Evolutionary conservation across 2,113 vertebrate genomes (phyloP), one percentile per base, ranked within the genome.

Genomic region (Accipiter cooperii): DNA sequence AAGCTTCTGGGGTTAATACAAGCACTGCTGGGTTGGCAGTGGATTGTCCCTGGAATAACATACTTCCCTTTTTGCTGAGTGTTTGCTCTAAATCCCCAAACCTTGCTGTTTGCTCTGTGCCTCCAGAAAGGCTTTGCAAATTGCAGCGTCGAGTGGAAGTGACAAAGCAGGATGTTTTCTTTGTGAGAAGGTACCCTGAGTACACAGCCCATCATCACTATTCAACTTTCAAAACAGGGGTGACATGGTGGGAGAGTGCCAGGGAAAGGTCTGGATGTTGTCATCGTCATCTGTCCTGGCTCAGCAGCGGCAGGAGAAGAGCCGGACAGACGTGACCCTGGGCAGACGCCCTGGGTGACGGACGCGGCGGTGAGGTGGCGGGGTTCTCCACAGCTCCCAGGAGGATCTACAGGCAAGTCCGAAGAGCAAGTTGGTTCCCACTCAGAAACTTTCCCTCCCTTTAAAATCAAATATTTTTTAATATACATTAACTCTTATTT

Each of bases 91-190:
- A 91, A 64, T 75, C 18, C 36, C 49, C 34, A 46, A 81, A 68
- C 65, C 20, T 20, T 47, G 24, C 60, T 80, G 77, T 95, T 84
- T 90, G 71, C 75, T 91, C 92, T 80, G 42, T 83, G 71, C 73
- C 87, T 68, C 22, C 76, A 90, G 74, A 94, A 89, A 75, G 79
- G 81, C 55, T 38, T 90, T 96, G 65, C 94, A 77, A 75, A 95
- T 54, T 87, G 82, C 84, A 74, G 78, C 6, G 47, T 66, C 15
- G 16, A 64, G 65, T 91, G 87, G 84, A 91, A 96, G 79, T 76
- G 71, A 73, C 44, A 92, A 89, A 94, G 91, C 95, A 90, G 83
- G 90, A 96, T 96, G 91, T 97, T 97, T 95, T 85, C 93, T 96
- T 96, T 97, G 91, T 65, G 58, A 51, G 76, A 87, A 79, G 84